Conservation (phyloP, 2,797 vertebrate species). For the Fringilla coelebs region DNA sequence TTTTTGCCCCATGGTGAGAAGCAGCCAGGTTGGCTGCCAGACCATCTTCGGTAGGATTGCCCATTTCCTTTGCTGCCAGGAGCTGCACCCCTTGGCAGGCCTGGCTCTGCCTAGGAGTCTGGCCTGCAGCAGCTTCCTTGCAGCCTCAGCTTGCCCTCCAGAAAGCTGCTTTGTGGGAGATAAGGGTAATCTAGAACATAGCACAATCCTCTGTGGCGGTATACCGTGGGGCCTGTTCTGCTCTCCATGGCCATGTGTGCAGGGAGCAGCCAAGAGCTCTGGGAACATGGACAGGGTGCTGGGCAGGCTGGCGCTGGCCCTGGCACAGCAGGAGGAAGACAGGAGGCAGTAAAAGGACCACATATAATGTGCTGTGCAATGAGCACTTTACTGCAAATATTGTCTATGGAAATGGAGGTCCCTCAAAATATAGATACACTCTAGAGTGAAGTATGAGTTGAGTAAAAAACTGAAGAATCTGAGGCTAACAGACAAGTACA, state of each 20-base stretch:
- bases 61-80: neutral
- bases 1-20: neutral
- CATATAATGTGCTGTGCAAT: rapidly evolving
- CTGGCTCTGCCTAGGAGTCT: neutral
- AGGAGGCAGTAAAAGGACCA: neutral
- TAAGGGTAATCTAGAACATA: conserved; percentile 3
- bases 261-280: neutral
- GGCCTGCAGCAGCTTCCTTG: neutral
- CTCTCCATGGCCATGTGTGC: neutral
- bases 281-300: neutral
- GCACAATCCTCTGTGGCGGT: neutral
- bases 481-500: neutral
- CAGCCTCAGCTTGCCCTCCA: neutral
- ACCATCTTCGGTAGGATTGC: neutral
- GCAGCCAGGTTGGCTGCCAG: neutral
- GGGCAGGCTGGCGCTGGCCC: neutral
- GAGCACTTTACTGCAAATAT: neutral
- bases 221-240: neutral
- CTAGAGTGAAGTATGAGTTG: neutral
- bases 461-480: neutral
- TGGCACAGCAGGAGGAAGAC: neutral
- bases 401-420: neutral
- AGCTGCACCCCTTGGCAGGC: neutral
- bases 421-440: neutral
- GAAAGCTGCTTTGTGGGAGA: neutral